phyloP scores from a whole-genome alignment of 2,888 invertebrate genomes.

The Sesia apiformis region DNA sequence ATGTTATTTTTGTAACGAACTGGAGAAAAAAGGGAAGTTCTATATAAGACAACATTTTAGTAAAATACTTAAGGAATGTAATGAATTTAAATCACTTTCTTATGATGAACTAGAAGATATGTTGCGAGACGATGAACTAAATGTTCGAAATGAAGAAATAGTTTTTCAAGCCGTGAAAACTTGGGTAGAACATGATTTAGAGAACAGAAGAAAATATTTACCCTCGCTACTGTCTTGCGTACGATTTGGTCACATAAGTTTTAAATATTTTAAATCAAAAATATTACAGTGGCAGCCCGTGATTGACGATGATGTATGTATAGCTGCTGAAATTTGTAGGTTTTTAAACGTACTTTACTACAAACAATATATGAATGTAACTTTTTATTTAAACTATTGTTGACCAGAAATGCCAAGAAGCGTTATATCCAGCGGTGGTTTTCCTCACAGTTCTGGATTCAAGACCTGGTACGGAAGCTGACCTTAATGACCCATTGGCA shows the following conservation, averaged over 20 bases:
- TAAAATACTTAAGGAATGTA: conserved; percentile 76
- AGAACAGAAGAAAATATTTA: conserved; percentile 69
- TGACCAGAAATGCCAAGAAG: conserved; percentile 67
- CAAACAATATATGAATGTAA: neutral
- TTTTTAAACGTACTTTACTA: neutral
- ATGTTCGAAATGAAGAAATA: conserved; percentile 81
- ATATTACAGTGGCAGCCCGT: conserved; percentile 72
- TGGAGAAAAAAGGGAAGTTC: conserved; percentile 76
- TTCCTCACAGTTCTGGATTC: conserved; percentile 69
- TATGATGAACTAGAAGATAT: conserved; percentile 77
- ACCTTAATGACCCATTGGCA: conserved; percentile 74
- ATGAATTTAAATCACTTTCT: conserved; percentile 77
- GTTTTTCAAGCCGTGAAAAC: conserved; percentile 82
- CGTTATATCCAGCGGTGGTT: conserved; percentile 67
- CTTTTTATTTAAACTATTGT: neutral
- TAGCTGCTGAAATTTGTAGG: neutral
- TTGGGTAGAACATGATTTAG: conserved; percentile 79
- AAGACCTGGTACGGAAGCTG: conserved; percentile 60
- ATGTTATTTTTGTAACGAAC: conserved; percentile 80
- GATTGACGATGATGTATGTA: conserved; percentile 61
- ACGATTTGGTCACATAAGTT: conserved; percentile 78
- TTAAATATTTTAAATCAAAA: conserved; percentile 72
- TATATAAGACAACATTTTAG: conserved; percentile 76
- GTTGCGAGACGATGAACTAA: conserved; percentile 81
- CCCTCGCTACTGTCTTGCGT: conserved; percentile 77